phyloP scores from a whole-genome alignment of 1,140 invertebrate species.

The Calephelis nemesis region DNA sequence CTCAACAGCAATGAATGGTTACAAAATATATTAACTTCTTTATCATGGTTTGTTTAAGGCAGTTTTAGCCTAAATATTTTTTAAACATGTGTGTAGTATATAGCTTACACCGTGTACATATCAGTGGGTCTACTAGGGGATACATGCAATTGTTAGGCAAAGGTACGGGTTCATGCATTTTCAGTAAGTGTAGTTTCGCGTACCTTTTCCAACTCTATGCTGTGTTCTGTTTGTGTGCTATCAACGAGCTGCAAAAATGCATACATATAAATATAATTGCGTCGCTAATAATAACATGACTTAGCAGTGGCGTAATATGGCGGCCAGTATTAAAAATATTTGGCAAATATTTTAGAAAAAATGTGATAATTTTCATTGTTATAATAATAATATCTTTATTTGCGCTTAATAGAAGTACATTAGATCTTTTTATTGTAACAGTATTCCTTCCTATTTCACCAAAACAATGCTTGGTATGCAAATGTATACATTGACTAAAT shows the following conservation, averaged over 20 bases:
- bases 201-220: constrained; percentile 80
- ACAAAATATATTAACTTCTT: too few species aligned
- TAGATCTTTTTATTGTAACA: too few species aligned
- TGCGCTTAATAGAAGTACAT: too few species aligned
- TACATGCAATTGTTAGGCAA: constrained; percentile 12
- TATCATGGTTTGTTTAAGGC: too few species aligned
- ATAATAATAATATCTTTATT: too few species aligned
- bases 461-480: too few species aligned
- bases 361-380: too few species aligned
- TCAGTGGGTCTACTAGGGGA: constrained; percentile 11
- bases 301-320: background rate
- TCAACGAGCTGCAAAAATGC: constrained; percentile 79
- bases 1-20: too few species aligned
- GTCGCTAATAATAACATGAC: constrained; percentile 5
- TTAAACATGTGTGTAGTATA: too few species aligned
- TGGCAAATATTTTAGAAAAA: background rate
- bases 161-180: constrained; percentile 25
- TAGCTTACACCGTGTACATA: constrained; percentile 7
- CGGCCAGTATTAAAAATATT: background rate
- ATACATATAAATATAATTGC: constrained; percentile 64
- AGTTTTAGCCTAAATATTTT: too few species aligned
- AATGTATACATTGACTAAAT: too few species aligned
- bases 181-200: constrained; percentile 68
- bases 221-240: constrained; percentile 76
- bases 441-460: too few species aligned